Base-by-base conservation (phyloP, 2,888 invertebrate genomes). In the Drosophila pseudotalamancana region DNA sequence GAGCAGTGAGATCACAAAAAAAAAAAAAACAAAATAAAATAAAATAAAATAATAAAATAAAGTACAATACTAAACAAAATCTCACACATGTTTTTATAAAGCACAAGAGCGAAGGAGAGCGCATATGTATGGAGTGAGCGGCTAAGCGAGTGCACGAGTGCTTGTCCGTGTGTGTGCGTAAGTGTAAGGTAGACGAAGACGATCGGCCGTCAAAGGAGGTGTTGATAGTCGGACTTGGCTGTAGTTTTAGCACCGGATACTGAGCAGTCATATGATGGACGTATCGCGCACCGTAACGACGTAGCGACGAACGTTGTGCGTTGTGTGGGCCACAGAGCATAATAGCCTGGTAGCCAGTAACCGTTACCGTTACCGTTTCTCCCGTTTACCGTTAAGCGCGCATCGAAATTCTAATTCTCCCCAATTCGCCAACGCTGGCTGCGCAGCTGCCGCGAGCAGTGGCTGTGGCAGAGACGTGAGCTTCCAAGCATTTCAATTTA, bases 261-360 rank as follows among this genome's bases (percentile, higher is more conserved):
- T 46, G 63, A 53, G 61, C 82, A 88, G 88, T 88, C 87, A 77
- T 81, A 81, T 85, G 79, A 80, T 80, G 86, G 73, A 87, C 88
- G 81, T 72, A 69, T 75, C 76, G 77, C 67, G 76, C 75, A 79
- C 73, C 83, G 81, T 73, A 77, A 61, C 62, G 46, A 61, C 72
- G 60, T 50, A 61, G 57, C 34, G 31, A 55, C 34, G 31, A 37
- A 50, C 51, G 62, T 69, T 56, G 35, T 32, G 34, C 25, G 37
- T 19, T 40, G 46, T 25, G 37, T 21, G 37, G 45, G 19, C 16
- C 18, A 23, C 12, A 29, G 27, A 29, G 19, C 31, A 23, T 21
- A 23, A 32, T 25, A 60, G 31, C 62, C 34, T 35, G 27, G 23
- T 25, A 60, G 31, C 62, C 34, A 35, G 27, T 46, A 64, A 67